These are phyloP conservation scores for Lepetodrilus schrolli DNA, from an alignment of 2,888 invertebrate species.

Conservation along the genomic window DNA sequence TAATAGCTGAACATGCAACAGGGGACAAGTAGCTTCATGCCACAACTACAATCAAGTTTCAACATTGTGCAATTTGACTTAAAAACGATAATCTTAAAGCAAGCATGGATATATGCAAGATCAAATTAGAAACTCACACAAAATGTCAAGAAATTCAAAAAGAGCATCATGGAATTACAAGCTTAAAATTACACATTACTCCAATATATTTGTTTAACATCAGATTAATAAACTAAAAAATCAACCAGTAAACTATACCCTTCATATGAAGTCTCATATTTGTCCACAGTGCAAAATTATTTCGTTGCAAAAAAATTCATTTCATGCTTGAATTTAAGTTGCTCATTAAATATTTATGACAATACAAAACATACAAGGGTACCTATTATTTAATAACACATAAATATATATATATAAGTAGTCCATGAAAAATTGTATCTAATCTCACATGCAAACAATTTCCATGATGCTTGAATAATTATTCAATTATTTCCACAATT, in stretches of 20 bases:
- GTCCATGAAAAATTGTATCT: slow-evolving; percentile 3
- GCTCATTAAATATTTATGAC: too few relatives aligned
- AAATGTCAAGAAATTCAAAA: slow-evolving; percentile 27
- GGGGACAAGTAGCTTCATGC: not conserved
- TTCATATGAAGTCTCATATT: not conserved
- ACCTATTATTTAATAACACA: not conserved
- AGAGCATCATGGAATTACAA: slow-evolving; percentile 21
- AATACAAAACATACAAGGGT: slow-evolving; percentile 4
- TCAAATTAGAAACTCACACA: slow-evolving; percentile 32
- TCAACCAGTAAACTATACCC: not conserved
- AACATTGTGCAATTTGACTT: not conserved
- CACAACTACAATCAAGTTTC: not conserved
- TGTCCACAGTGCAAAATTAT: not conserved
- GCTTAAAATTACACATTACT: not conserved
- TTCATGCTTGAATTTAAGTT: too few relatives aligned
- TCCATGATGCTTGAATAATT: slow-evolving; percentile 27
- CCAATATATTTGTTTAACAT: too few relatives aligned
- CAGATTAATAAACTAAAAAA: not conserved
- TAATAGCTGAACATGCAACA: slow-evolving; percentile 16
- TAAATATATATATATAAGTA: slow-evolving; percentile 6
- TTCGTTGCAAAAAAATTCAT: too few relatives aligned
- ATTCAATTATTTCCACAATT: slow-evolving; percentile 16
- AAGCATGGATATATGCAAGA: slow-evolving; percentile 31
- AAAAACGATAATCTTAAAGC: slow-evolving; percentile 22
- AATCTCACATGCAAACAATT: slow-evolving; percentile 15